Evolutionary conservation across 2,888 invertebrate genomes (phyloP), one percentile per base, ranked within the genome.

Genomic region (Epinotia nisella): DNA sequence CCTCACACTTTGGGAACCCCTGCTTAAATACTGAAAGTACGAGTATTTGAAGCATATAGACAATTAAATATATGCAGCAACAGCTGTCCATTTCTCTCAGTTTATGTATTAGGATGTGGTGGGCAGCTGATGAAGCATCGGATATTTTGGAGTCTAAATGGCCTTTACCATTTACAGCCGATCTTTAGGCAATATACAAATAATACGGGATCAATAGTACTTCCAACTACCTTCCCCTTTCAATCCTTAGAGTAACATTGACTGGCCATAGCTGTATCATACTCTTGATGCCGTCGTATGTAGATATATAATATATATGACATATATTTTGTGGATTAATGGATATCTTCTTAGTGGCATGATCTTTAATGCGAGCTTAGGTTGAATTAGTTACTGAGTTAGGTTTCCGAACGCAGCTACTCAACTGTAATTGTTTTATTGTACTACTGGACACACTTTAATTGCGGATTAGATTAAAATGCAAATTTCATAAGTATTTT

Each of bases 311-410:
- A 29, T 5, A 0, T 29, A 29, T 35, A 35, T 35, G 35, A 9
- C 35, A 7, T 35, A 9, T 35, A 9, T 35, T 35, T 35, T 35
- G 7, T 35, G 9, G 35, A 0, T 7, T 29, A 7, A 7, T 29
- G 5, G 29, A 29, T 4, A 29, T 29, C 15, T 13, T 29, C 15
- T 13, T 53, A 7, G 10, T 39, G n/a, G 21, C 10, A 51, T 51
- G 29, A 29, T 62, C n/a, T n/a, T n/a, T 56, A 66, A 66, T 66
- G 55, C n/a, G 41, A 10, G 65, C n/a, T 66, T 41, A 39, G 15
- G 35, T 35, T 51, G 39, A 11, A 21, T 11, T 41, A n/a, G n/a
- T 41, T 39, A 4, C 5, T 55, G 15, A 66, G 24, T 21, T 56
- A 55, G 65, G 39, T 55, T 39, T 56, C 66, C n/a, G 41, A 66